Conservation (phyloP, 2,797 vertebrate genomes). For the Spinibarbus caldwelli region DNA sequence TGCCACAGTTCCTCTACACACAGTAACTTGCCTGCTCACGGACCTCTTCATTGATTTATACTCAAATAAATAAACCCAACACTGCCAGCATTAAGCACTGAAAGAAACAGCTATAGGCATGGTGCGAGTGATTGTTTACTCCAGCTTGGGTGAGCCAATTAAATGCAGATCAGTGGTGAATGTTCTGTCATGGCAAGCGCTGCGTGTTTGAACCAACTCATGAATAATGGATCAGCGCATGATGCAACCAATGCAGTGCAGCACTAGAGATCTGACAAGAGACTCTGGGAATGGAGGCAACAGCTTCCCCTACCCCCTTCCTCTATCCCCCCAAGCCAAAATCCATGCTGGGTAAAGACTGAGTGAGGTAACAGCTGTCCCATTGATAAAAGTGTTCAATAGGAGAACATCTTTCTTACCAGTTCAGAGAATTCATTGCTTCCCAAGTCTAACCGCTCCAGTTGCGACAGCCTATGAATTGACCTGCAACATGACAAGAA, state of each 20-base stretch:
- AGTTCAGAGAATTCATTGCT: slow-evolving; percentile 98
- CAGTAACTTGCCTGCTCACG: slow-evolving; percentile 35
- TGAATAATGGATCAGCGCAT: slow-evolving; percentile 60
- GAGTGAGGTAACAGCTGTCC: slow-evolving; percentile 44
- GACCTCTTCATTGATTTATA: slow-evolving; percentile 53
- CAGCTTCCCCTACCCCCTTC: slow-evolving; percentile 11
- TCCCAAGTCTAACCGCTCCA: slow-evolving; percentile 98
- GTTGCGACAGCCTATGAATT: slow-evolving; percentile 97
- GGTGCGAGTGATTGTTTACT: slow-evolving; percentile 55
- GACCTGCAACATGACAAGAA: slow-evolving; percentile 83
- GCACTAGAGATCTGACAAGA: slow-evolving; percentile 51
- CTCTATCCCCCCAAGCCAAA: not conserved
- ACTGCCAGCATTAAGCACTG: slow-evolving; percentile 10
- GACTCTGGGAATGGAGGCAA: no score
- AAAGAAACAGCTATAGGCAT: slow-evolving; percentile 4
- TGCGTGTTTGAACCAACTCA: slow-evolving; percentile 54
- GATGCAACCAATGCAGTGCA: slow-evolving; percentile 56
- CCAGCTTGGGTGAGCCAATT: slow-evolving; percentile 54
- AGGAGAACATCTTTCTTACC: slow-evolving; percentile 81
- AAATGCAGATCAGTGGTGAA: slow-evolving; percentile 57
- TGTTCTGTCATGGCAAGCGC: slow-evolving; percentile 49
- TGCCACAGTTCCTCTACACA: slow-evolving; percentile 9
- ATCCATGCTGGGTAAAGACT: slow-evolving; percentile 45
- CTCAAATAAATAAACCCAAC: slow-evolving; percentile 54
- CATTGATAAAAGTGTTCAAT: slow-evolving; percentile 43